phyloP scores from a whole-genome alignment of 1,140 invertebrate genomes.

The Zaprionus kolodkinae region DNA sequence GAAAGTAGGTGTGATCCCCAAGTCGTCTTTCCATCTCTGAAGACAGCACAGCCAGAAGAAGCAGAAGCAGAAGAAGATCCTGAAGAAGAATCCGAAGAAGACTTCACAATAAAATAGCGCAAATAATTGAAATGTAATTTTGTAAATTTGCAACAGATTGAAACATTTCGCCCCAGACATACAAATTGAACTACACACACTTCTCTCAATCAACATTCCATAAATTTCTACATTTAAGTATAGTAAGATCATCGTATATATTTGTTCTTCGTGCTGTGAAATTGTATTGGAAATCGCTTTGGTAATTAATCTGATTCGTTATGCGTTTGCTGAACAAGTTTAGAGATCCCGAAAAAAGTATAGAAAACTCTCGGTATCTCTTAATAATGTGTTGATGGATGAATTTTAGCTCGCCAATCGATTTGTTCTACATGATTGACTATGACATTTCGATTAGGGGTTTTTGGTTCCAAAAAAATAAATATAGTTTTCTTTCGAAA shows the following conservation, averaged over 20 bases:
- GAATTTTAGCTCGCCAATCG: constrained; percentile 40
- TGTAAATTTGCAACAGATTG: constrained; percentile 45
- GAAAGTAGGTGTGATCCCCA: constrained; percentile 79
- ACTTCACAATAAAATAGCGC: constrained; percentile 69
- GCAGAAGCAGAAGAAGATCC: not conserved
- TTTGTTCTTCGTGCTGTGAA: constrained; percentile 39
- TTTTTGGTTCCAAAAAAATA: not conserved
- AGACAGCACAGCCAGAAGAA: not conserved
- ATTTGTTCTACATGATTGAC: constrained; percentile 46
- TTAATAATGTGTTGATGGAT: constrained; percentile 70
- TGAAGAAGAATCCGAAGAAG: not conserved
- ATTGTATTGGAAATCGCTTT: constrained; percentile 49
- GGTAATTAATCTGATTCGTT: constrained; percentile 68
- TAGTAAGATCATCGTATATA: constrained; percentile 27
- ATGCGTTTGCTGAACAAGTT: constrained; percentile 16
- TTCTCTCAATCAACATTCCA: constrained; percentile 76
- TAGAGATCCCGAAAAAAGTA: constrained; percentile 1
- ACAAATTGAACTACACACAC: constrained; percentile 55
- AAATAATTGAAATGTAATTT: constrained; percentile 82
- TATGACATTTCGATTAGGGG: constrained; percentile 28
- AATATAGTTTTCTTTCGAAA: not conserved
- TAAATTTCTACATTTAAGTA: constrained; percentile 66
- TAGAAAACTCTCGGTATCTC: constrained; percentile 6
- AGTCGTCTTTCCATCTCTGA: constrained; percentile 41
- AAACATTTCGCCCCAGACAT: constrained; percentile 50